phyloP scores from a whole-genome alignment of 2,888 invertebrate genomes.

The Pristionchus entomophagus region DNA sequence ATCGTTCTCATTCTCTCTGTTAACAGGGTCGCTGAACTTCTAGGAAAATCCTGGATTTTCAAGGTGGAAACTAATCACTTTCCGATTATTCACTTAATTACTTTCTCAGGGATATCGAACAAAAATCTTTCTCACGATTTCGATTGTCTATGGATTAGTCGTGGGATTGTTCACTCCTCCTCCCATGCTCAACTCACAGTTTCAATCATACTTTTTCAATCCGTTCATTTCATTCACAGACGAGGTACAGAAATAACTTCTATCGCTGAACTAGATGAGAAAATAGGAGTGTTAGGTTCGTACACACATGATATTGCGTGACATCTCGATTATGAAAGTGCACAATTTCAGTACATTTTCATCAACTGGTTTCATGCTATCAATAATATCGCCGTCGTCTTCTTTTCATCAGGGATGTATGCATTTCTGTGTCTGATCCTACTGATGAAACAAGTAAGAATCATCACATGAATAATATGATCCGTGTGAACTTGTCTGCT shows the following conservation, averaged over 20 bases:
- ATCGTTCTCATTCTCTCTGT: background rate
- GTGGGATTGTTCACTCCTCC: constrained; percentile 22
- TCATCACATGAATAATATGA: background rate
- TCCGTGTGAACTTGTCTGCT: too few species aligned
- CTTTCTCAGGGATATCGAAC: background rate
- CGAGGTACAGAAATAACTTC: background rate
- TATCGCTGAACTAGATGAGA: too few species aligned
- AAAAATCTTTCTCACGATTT: background rate
- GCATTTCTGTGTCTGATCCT: background rate
- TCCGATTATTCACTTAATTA: background rate
- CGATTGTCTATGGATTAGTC: background rate
- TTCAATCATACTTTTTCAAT: constrained; percentile 37
- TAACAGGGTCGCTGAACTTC: background rate
- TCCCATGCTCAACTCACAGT: constrained; percentile 17
- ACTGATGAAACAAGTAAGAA: background rate
- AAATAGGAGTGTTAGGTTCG: too few species aligned
- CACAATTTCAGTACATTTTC: constrained; percentile 9
- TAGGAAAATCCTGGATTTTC: background rate
- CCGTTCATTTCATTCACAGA: constrained; percentile 5
- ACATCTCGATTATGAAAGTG: background rate
- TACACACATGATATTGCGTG: too few species aligned
- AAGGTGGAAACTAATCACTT: background rate
- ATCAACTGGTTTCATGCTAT: background rate
- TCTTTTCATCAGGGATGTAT: background rate
- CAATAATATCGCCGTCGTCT: constrained; percentile 15